These are phyloP conservation scores for Leptestheria dahalacensis DNA, from an alignment of 1,140 invertebrate species.

Conservation along the genomic window DNA sequence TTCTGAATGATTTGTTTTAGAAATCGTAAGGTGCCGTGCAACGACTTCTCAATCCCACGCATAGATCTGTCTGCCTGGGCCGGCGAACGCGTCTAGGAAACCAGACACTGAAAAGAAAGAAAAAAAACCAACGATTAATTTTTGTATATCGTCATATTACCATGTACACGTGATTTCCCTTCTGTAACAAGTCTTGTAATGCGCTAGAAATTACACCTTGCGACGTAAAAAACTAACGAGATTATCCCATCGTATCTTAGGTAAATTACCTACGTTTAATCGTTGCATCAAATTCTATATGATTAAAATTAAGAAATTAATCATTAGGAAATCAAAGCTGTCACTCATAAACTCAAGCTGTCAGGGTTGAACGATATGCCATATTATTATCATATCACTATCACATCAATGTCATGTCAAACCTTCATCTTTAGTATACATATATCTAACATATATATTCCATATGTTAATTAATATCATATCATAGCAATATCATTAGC, in stretches of 20 bases:
- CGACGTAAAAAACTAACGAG: not conserved
- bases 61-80: slow-evolving; percentile 32
- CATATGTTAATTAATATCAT: too few relatives aligned
- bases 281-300: not conserved
- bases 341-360: too few relatives aligned
- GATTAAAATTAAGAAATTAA: too few relatives aligned
- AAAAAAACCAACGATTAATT: not conserved
- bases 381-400: too few relatives aligned
- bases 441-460: not conserved
- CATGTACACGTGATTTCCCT: not conserved
- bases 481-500: too few relatives aligned
- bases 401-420: too few relatives aligned
- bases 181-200: too few relatives aligned
- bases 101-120: not conserved
- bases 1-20: not conserved
- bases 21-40: slow-evolving; percentile 27
- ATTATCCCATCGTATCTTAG: not conserved
- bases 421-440: not conserved
- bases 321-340: too few relatives aligned
- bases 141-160: not conserved
- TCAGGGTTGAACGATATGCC: too few relatives aligned
- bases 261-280: not conserved
- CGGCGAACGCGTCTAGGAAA: slow-evolving; percentile 10
- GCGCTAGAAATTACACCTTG: too few relatives aligned
- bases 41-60: slow-evolving; percentile 27